Conservation (phyloP, 2,113 vertebrate genomes). For the Dipodomys ordii region DNA sequence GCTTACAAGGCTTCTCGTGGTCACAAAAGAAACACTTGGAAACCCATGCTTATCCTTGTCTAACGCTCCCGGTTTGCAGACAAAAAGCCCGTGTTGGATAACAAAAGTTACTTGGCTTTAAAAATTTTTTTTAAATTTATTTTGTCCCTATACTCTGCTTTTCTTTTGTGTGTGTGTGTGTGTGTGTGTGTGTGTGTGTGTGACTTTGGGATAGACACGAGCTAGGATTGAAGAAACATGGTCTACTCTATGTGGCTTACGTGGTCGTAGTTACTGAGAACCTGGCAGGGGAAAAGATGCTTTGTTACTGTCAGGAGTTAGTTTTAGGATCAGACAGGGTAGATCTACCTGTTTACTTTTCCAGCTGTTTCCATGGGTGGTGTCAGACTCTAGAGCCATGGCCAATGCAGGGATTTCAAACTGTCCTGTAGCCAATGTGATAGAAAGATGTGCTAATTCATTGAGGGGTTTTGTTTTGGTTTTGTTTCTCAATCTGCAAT, state of each 20-base stretch:
- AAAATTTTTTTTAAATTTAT: background rate
- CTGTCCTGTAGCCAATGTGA: background rate
- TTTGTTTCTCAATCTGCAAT: background rate
- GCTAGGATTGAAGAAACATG: fast-evolving
- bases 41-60: background rate
- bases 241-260: fast-evolving
- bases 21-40: background rate
- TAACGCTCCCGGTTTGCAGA: background rate
- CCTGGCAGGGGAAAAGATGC: fast-evolving
- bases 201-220: background rate
- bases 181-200: background rate
- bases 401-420: fast-evolving
- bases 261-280: background rate
- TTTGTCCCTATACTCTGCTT: background rate
- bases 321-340: background rate
- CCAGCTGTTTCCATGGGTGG: fast-evolving
- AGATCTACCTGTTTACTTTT: background rate
- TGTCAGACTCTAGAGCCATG: background rate
- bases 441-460: slow-evolving; percentile 8
- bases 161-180: background rate
- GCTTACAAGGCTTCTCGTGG: background rate
- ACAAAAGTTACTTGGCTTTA: background rate
- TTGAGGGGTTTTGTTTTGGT: background rate
- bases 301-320: background rate
- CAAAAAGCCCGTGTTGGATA: background rate